Conservation (phyloP, 2,797 vertebrate species). For the Pelodytes ibericus region DNA sequence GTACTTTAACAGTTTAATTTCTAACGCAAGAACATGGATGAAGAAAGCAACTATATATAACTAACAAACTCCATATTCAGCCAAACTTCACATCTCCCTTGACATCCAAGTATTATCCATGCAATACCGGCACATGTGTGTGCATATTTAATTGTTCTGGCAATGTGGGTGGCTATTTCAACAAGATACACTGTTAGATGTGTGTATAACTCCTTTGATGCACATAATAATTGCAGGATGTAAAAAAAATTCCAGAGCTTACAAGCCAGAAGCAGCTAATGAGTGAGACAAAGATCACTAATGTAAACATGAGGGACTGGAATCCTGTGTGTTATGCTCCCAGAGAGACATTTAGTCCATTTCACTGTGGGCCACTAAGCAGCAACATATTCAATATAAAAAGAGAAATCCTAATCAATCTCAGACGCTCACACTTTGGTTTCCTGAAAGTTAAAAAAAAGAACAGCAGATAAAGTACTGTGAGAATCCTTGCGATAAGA, state of each 20-base stretch:
- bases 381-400: background rate
- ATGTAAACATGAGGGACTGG: too few relatives aligned
- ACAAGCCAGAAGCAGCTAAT: background rate
- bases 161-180: background rate
- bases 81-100: background rate
- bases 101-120: background rate
- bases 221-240: background rate
- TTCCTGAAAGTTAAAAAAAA: background rate
- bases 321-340: background rate
- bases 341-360: background rate
- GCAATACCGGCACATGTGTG: background rate
- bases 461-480: background rate
- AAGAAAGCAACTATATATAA: background rate
- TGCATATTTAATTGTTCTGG: slow-evolving; percentile 1
- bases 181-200: background rate
- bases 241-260: too few relatives aligned
- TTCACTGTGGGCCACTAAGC: background rate
- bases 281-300: background rate
- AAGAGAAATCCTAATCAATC: too few relatives aligned
- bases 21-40: background rate
- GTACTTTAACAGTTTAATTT: too few relatives aligned
- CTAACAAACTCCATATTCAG: slow-evolving; percentile 3
- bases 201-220: background rate
- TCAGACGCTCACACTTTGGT: background rate
- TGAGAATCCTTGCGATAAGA: background rate